Percentiles rank a stretch among this genome's conserved stretches.
Conservation (phyloP, 2,113 vertebrate species). For the Phocoena sinus region DNA sequence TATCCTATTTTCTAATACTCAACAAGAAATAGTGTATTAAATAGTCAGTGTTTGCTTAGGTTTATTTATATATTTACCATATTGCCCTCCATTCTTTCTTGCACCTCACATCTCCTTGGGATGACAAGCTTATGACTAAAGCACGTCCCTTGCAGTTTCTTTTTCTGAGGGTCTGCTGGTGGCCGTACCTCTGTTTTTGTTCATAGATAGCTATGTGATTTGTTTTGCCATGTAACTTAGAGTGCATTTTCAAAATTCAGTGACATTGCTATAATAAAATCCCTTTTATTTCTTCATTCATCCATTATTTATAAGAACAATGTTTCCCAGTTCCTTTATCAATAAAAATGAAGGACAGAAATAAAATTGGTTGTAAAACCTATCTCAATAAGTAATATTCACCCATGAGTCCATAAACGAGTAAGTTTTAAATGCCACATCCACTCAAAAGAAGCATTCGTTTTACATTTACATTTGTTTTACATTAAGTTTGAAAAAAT, state of each 20-base stretch:
- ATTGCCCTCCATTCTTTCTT: neutral
- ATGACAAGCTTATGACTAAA: neutral
- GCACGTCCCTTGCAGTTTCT: neutral
- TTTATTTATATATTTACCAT: neutral
- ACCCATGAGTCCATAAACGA: neutral
- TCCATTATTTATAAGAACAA: neutral
- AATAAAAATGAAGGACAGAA: neutral
- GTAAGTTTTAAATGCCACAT: neutral
- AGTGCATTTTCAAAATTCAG: neutral
- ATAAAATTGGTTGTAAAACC: neutral
- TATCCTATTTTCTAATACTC: neutral
- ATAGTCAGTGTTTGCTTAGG: neutral
- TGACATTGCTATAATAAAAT: neutral
- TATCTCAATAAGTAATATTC: neutral
- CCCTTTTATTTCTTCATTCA: slow-evolving; percentile 10
- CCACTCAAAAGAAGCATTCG: neutral
- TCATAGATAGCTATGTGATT: neutral
- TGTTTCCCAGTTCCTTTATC: neutral
- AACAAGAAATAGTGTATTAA: neutral
- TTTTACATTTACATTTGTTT: neutral
- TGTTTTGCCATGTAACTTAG: neutral
- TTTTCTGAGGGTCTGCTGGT: neutral
- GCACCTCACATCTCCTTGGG: neutral
- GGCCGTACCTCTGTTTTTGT: neutral
- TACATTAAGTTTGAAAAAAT: neutral